These are phyloP conservation scores for Periphyllus acericola DNA, from an alignment of 2,888 invertebrate species.

Conservation along the genomic window DNA sequence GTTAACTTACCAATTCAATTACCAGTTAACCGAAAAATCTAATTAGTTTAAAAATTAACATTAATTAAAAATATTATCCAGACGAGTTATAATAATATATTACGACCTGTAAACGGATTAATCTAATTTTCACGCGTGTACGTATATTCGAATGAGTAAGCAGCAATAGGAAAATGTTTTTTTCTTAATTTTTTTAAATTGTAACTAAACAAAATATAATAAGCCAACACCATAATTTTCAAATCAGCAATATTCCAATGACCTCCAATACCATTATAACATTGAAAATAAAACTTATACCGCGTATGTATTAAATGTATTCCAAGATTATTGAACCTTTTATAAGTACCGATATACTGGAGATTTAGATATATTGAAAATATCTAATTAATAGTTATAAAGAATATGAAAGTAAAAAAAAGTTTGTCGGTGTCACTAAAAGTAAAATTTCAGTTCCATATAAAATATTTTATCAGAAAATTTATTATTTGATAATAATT, in stretches of 20 bases:
- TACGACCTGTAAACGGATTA: neutral
- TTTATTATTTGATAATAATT: neutral
- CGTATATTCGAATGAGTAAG: neutral
- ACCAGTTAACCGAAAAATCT: constrained; percentile 48
- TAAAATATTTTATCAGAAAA: neutral
- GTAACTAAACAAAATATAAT: too few relatives aligned
- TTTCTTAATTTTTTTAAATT: neutral
- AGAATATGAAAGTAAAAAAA: neutral
- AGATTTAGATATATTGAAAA: too few relatives aligned
- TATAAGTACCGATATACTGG: too few relatives aligned
- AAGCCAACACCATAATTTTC: too few relatives aligned
- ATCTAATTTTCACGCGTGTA: neutral
- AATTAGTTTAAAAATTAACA: constrained; percentile 40
- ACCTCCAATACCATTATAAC: too few relatives aligned
- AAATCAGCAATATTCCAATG: too few relatives aligned
- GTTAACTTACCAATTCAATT: constrained; percentile 43
- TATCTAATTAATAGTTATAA: neutral
- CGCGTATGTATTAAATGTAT: neutral
- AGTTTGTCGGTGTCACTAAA: neutral
- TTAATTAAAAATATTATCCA: constrained; percentile 31
- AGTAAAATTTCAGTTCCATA: neutral
- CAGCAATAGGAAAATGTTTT: neutral
- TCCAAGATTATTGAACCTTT: neutral
- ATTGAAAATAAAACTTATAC: neutral
- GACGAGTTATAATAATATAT: constrained; percentile 23